Conservation (phyloP, 1,140 invertebrate species). For the Drosophila chauvacae region DNA sequence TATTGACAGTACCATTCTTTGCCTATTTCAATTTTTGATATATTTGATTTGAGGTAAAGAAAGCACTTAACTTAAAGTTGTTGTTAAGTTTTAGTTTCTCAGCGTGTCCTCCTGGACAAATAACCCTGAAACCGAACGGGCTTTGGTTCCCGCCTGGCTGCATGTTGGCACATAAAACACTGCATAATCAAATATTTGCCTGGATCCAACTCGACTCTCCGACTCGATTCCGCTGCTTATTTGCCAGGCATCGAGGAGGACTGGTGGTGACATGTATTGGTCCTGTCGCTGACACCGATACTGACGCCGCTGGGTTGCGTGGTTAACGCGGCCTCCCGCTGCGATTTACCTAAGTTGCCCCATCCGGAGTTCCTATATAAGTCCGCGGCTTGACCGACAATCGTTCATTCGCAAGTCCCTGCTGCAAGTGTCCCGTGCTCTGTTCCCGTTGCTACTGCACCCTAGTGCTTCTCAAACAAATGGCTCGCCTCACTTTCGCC, state of each 20-base stretch:
- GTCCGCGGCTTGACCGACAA: neutral
- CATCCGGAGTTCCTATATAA: conserved; percentile 53
- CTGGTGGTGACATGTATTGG: conserved; percentile 69
- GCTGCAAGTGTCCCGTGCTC: conserved; percentile 35
- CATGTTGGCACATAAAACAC: conserved; percentile 70
- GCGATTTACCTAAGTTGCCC: conserved; percentile 57
- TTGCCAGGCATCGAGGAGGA: conserved; percentile 46
- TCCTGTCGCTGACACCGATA: conserved; percentile 66
- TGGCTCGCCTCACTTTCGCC: conserved; percentile 37
- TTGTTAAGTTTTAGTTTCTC: neutral
- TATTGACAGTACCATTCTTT: neutral
- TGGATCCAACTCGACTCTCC: conserved; percentile 25
- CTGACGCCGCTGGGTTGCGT: conserved; percentile 45
- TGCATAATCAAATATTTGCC: conserved; percentile 79
- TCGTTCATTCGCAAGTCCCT: conserved; percentile 57
- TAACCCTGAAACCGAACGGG: conserved; percentile 16
- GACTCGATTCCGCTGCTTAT: conserved; percentile 49
- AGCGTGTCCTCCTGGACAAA: conserved; percentile 38
- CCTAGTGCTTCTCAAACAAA: conserved; percentile 14
- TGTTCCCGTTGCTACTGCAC: conserved; percentile 19
- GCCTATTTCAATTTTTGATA: neutral
- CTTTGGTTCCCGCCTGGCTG: conserved; percentile 26
- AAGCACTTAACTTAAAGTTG: no score
- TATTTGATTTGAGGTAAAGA: neutral
- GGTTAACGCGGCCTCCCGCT: conserved; percentile 49